These are phyloP conservation scores for Trachelus stipa DNA, from an alignment of 2,888 invertebrate genomes.

Conservation along the genomic window DNA sequence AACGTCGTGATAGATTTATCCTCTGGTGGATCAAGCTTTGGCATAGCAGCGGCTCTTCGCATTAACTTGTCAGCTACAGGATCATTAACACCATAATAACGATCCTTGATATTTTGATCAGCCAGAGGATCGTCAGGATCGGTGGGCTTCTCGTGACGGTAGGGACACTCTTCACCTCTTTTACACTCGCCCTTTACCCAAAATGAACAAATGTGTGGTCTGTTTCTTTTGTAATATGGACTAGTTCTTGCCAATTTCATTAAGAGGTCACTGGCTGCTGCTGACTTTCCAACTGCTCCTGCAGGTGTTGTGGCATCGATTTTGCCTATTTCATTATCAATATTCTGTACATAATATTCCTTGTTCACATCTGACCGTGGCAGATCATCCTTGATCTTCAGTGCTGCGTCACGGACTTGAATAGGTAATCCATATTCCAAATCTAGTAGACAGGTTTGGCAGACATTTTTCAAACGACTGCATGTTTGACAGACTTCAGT, in stretches of 20 bases:
- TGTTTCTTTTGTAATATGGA: conserved; percentile 94
- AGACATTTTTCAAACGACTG: conserved; percentile 93
- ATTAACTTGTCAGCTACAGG: conserved; percentile 95
- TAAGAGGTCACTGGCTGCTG: conserved; percentile 84
- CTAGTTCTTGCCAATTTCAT: conserved; percentile 90
- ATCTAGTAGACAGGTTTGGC: conserved; percentile 94
- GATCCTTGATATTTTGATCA: conserved; percentile 95
- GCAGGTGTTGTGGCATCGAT: conserved; percentile 67
- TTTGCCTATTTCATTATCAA: conserved; percentile 80
- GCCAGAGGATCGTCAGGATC: conserved; percentile 97
- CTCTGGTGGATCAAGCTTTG: conserved; percentile 94
- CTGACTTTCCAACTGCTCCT: conserved; percentile 77
- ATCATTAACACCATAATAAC: conserved; percentile 95
- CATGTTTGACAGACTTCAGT: conserved; percentile 98
- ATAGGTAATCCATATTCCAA: conserved; percentile 91
- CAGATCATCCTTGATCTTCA: conserved; percentile 90
- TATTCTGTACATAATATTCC: conserved; percentile 93
- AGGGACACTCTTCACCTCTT: conserved; percentile 96
- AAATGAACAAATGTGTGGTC: conserved; percentile 96
- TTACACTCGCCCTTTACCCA: conserved; percentile 99
- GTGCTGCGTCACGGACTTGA: conserved; percentile 90
- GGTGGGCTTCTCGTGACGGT: conserved; percentile 95
- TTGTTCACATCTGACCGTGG: conserved; percentile 96
- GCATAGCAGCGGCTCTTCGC: conserved; percentile 91
- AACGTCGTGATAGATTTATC: conserved; percentile 96